Conservation (phyloP, 2,888 invertebrate species). For the Aricia artaxerxes region DNA sequence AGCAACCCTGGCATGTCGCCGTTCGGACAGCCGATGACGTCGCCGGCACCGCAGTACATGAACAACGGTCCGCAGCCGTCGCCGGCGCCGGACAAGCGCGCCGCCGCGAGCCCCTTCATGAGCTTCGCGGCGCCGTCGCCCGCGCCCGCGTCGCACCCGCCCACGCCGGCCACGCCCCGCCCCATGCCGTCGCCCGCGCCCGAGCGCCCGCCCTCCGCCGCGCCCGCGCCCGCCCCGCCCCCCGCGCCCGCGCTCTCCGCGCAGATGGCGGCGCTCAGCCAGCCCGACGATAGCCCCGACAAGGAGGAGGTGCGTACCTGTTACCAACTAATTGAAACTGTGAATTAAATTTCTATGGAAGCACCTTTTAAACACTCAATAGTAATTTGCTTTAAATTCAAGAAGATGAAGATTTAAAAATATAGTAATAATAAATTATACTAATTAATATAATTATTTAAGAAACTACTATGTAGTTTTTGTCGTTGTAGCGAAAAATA, state of each 20-base stretch:
- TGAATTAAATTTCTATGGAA: no score
- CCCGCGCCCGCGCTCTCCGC: slow-evolving; percentile 84
- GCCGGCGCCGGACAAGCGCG: slow-evolving; percentile 75
- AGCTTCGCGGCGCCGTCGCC: slow-evolving; percentile 57
- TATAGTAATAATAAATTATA: no score
- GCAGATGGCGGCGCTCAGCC: slow-evolving; percentile 86
- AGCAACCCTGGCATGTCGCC: slow-evolving; percentile 87
- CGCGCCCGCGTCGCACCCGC: slow-evolving; percentile 47
- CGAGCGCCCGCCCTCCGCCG: slow-evolving; percentile 42
- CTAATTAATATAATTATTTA: no score
- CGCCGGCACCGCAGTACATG: slow-evolving; percentile 79
- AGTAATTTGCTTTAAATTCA: no score
- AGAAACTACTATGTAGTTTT: no score
- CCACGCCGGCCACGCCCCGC: slow-evolving; percentile 70
- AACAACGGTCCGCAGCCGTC: slow-evolving; percentile 82
- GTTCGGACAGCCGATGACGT: slow-evolving; percentile 83
- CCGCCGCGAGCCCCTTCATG: slow-evolving; percentile 81
- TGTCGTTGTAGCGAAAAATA: no score
- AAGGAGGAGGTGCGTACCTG: slow-evolving; percentile 22
- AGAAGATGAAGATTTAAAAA: no score
- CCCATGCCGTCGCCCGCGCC: slow-evolving; percentile 54
- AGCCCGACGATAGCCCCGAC: slow-evolving; percentile 81
- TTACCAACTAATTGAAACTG: background rate
- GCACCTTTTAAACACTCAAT: no score
- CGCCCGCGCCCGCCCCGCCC: slow-evolving; percentile 82